A percentile compares a stretch with the other conserved stretches of the same genome.
phyloP scores from a whole-genome alignment of 1,140 invertebrate genomes.

The Cyclargus thomasi region DNA sequence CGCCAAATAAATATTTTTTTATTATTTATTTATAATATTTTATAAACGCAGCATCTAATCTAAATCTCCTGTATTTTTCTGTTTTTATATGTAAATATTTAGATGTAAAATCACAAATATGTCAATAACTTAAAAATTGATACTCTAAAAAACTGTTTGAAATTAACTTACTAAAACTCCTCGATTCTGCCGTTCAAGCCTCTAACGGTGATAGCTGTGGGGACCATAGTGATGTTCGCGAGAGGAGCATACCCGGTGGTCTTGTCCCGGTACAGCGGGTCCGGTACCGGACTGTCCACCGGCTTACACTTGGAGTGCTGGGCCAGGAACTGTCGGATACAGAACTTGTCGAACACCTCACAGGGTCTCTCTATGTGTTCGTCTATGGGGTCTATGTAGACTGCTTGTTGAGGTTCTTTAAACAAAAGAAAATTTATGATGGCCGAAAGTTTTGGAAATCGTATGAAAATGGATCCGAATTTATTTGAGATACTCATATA shows the following conservation, averaged over 20 bases:
- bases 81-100: too few relatives aligned
- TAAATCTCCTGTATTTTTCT: too few relatives aligned
- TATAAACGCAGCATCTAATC: too few relatives aligned
- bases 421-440: too few relatives aligned
- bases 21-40: too few relatives aligned
- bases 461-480: too few relatives aligned
- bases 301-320: conserved; percentile 22
- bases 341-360: conserved; percentile 20
- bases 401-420: too few relatives aligned
- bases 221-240: conserved; percentile 21
- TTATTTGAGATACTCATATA: too few relatives aligned
- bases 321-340: conserved; percentile 22
- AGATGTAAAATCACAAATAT: too few relatives aligned
- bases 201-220: not conserved
- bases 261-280: conserved; percentile 20
- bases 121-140: too few relatives aligned
- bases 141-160: not conserved
- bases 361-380: conserved; percentile 18
- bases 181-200: conserved; percentile 24
- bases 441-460: too few relatives aligned
- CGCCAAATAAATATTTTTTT: too few relatives aligned
- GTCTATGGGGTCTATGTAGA: not conserved
- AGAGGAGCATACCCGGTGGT: conserved; percentile 15
- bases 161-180: conserved; percentile 25
- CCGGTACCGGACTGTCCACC: conserved; percentile 18